A percentile compares a stretch with the other conserved stretches of the same genome.
Conservation (phyloP, 2,113 vertebrate genomes). For the Campylorhamphus procurvoides region DNA sequence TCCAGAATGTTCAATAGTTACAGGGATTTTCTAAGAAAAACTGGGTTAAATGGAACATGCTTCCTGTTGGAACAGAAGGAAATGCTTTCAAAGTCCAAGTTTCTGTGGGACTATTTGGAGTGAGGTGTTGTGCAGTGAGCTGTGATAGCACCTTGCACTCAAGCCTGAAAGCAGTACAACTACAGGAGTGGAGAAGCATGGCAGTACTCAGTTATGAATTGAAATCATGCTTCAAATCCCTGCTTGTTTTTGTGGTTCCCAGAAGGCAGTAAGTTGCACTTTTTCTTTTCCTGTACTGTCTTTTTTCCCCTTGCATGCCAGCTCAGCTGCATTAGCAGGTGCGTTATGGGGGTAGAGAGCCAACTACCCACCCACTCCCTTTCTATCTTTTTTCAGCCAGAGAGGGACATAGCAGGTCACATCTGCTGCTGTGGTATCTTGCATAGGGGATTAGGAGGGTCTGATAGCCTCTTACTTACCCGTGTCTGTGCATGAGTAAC, state of each 20-base stretch:
- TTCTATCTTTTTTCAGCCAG: not conserved
- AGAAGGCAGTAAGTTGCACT: not conserved
- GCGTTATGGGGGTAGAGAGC: not conserved
- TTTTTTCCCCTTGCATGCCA: not conserved
- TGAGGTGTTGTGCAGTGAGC: not conserved
- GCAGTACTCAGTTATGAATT: not conserved
- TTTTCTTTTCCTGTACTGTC: not conserved
- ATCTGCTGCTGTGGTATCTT: not conserved
- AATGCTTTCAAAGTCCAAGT: not conserved
- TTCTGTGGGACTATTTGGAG: not conserved
- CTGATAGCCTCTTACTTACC: not conserved
- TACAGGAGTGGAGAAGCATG: not conserved
- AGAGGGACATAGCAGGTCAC: not conserved
- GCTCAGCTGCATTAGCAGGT: slow-evolving; percentile 16
- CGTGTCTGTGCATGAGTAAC: not conserved
- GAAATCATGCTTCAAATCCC: not conserved
- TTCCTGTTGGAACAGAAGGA: not conserved
- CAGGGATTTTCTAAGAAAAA: not conserved
- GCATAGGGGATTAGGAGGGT: not conserved
- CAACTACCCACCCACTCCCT: not conserved
- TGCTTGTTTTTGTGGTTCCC: not conserved
- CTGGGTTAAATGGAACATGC: not conserved
- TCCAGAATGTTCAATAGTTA: not conserved
- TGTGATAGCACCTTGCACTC: not conserved
- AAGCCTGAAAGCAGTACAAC: not conserved